phyloP scores from a whole-genome alignment of 2,797 vertebrate species.

The Adelosebastes latens region DNA sequence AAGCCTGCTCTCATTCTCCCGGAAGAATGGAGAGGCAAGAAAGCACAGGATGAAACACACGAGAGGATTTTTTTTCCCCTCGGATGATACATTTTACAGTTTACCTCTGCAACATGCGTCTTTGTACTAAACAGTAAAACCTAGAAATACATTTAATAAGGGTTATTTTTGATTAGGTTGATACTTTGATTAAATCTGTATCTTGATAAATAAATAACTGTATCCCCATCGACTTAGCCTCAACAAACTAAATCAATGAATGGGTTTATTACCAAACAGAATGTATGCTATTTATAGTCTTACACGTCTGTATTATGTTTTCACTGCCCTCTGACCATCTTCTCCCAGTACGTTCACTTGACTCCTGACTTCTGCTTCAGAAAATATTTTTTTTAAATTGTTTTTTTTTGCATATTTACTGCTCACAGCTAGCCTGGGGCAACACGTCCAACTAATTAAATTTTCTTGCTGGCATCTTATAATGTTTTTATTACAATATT shows the following conservation, averaged over 20 bases:
- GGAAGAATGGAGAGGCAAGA: constrained; percentile 15
- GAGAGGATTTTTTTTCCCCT: not conserved
- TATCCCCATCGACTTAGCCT: not conserved
- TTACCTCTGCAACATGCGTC: not conserved
- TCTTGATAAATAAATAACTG: not conserved
- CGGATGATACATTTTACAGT: not conserved
- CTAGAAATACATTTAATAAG: not conserved
- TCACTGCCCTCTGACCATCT: not conserved
- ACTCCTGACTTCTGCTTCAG: not conserved
- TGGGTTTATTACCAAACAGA: not conserved
- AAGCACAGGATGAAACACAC: not conserved
- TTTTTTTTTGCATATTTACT: constrained; percentile 5
- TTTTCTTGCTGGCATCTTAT: constrained; percentile 2
- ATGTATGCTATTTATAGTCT: not conserved
- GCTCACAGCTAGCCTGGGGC: not conserved
- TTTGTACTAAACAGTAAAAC: not conserved
- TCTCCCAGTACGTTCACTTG: not conserved
- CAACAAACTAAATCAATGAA: not conserved
- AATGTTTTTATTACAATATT: constrained; percentile 6
- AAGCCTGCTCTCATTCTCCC: constrained; percentile 34
- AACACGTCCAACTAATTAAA: constrained; percentile 22
- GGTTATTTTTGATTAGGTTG: not conserved
- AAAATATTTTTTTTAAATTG: not conserved
- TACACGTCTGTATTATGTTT: not conserved
- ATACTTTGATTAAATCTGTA: not conserved